phyloP scores from a whole-genome alignment of 2,888 invertebrate species.

The Hartigia nigra region DNA sequence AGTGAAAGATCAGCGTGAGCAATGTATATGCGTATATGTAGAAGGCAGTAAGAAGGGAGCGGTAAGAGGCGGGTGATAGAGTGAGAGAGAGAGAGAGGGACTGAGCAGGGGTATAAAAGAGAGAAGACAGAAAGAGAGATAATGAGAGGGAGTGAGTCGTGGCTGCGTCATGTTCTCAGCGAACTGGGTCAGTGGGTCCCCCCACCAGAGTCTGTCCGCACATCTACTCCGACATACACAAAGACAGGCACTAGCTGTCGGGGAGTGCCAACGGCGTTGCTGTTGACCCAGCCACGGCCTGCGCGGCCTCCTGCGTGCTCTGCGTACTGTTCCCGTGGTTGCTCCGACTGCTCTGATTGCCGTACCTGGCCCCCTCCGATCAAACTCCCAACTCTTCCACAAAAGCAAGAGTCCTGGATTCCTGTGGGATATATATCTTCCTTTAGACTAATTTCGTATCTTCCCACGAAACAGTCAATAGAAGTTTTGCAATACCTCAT shows the following conservation, averaged over 20 bases:
- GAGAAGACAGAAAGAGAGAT: conserved; percentile 21
- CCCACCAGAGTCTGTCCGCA: conserved; percentile 66
- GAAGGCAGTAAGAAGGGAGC: neutral
- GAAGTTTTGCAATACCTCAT: neutral
- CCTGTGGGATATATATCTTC: conserved; percentile 6
- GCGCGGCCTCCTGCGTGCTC: conserved; percentile 25
- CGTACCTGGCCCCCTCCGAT: conserved; percentile 26
- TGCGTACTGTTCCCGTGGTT: conserved; percentile 19
- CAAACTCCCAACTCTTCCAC: conserved; percentile 35
- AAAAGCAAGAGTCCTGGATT: conserved; percentile 16
- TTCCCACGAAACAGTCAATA: neutral
- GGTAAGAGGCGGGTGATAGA: conserved; percentile 23
- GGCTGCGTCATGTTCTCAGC: conserved; percentile 67
- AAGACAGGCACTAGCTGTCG: conserved; percentile 44
- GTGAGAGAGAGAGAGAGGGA: conserved; percentile 16
- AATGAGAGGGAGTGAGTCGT: conserved; percentile 55
- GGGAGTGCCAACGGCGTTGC: conserved; percentile 64
- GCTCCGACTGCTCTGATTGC: conserved; percentile 12
- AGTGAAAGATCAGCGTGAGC: neutral
- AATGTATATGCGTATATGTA: neutral
- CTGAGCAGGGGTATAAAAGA: conserved; percentile 14
- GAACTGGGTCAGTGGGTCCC: conserved; percentile 90
- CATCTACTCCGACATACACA: conserved; percentile 34
- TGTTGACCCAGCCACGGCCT: conserved; percentile 60
- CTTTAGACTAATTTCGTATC: neutral